Evolutionary conservation across 2,113 vertebrate species (phyloP).

Genomic region (Pristiophorus japonicus): DNA sequence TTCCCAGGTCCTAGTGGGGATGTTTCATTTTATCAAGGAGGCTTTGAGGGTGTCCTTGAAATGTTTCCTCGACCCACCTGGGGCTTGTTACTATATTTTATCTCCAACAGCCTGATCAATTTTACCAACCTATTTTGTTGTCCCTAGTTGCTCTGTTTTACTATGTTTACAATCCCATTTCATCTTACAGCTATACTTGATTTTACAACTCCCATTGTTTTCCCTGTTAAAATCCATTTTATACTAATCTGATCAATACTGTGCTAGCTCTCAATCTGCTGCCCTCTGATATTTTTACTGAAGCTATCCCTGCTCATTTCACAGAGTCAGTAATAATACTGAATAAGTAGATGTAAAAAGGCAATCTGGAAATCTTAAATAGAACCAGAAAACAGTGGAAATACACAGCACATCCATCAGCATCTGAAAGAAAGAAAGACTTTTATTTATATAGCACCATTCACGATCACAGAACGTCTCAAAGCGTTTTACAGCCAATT

Average conservation of each 20-base stretch:
- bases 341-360: not conserved
- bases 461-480: too few relatives aligned
- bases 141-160: not conserved
- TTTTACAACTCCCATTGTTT: not conserved
- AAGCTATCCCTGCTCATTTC: not conserved
- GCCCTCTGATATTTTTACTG: not conserved
- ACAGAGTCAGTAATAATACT: not conserved
- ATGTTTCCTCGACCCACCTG: too few relatives aligned
- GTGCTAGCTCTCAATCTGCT: not conserved
- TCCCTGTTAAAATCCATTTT: not conserved
- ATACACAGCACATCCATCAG: too few relatives aligned
- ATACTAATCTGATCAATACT: not conserved
- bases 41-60: too few relatives aligned
- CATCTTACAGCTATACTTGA: not conserved
- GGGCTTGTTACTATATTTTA: not conserved
- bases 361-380: not conserved
- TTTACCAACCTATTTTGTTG: not conserved
- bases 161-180: not conserved
- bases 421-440: too few relatives aligned
- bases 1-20: too few relatives aligned
- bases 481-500: too few relatives aligned
- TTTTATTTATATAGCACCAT: too few relatives aligned
- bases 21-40: too few relatives aligned
- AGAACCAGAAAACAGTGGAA: not conserved
- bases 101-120: not conserved